Evolutionary conservation across 2,797 vertebrate genomes (phyloP), one percentile per base, ranked within the genome.

Genomic region (Clamator glandarius): DNA sequence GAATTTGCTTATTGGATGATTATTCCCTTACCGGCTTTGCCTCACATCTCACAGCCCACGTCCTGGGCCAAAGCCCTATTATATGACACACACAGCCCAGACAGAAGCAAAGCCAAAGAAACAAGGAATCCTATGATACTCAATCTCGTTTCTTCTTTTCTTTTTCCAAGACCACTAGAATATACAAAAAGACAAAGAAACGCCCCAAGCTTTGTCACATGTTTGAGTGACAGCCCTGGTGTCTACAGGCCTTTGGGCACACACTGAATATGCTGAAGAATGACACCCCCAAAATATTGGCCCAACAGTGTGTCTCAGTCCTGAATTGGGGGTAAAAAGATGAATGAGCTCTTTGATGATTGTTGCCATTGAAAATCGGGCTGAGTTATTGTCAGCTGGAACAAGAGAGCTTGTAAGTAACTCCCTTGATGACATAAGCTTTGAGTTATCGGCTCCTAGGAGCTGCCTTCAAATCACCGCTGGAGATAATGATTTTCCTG

Each of bases 1-100:
- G 92, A 89, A 73, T 95, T 95, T 94, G 21, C 95, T 94, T 93
- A 93, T 94, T 93, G 91, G 87, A 74, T 92, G 92, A 92, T 95
- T 91, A 92, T 95, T 93, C 73, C 66, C 81, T 89, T 81, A 70
- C 82, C 3, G 31, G 55, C n/a, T 90, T 95, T 93, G n/a, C 67
- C 85, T 96, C 88, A 82, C 83, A 91, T 95, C 84, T 92, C 78
- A 17, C 57, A 94, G 92, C 86, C 92, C 91, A 87, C 80, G 15
- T 95, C 87, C 92, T 94, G 95, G 92, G 91, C 95, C 93, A 93
- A 59, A 93, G 77, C 48, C 92, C 79, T 73, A 28, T 95, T 94
- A 84, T 64, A 23, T 2, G 16, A 84, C 67, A 76, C 10, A 76
- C 10, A 12, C 39, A 79, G 77, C 74, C 80, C 80, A 84, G 87